Evolutionary conservation across 2,888 invertebrate species (phyloP).

Genomic region (Drosophila subsilvestris): DNA sequence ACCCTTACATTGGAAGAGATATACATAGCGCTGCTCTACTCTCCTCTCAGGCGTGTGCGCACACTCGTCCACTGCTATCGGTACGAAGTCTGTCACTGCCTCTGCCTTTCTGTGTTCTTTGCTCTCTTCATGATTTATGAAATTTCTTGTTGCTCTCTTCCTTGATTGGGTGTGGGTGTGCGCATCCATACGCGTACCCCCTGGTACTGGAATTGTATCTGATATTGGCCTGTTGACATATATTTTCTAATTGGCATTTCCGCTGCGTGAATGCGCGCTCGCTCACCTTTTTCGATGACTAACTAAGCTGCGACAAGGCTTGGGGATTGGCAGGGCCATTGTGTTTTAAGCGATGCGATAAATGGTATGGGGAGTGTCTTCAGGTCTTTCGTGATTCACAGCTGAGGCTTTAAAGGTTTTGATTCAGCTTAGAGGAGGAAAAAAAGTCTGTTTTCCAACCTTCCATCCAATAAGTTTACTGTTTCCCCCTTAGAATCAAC

Average conservation of each 20-base stretch:
- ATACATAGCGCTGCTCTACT: too few species aligned
- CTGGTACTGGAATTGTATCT: slow-evolving; percentile 35
- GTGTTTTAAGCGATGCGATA: background rate
- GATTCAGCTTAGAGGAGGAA: background rate
- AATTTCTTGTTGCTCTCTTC: slow-evolving; percentile 29
- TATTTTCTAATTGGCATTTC: slow-evolving; percentile 73
- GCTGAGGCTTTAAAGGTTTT: background rate
- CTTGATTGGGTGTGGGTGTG: slow-evolving; percentile 1
- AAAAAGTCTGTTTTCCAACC: too few species aligned
- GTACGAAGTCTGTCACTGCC: background rate
- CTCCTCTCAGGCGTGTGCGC: slow-evolving; percentile 56
- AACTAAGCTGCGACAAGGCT: slow-evolving; percentile 1
- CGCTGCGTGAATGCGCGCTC: slow-evolving; percentile 42
- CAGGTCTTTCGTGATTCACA: background rate
- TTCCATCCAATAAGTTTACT: too few species aligned
- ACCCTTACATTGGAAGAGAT: slow-evolving; percentile 51
- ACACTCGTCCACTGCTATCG: background rate
- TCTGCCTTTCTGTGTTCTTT: slow-evolving; percentile 29
- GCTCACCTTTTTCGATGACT: slow-evolving; percentile 23
- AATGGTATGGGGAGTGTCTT: background rate
- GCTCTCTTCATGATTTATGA: slow-evolving; percentile 32
- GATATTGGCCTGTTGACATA: slow-evolving; percentile 70
- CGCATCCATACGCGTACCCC: background rate
- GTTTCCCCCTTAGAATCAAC: too few species aligned
- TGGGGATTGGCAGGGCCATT: background rate